Conservation (phyloP, 1,140 invertebrate genomes). For the Adoxophyes honmai region DNA sequence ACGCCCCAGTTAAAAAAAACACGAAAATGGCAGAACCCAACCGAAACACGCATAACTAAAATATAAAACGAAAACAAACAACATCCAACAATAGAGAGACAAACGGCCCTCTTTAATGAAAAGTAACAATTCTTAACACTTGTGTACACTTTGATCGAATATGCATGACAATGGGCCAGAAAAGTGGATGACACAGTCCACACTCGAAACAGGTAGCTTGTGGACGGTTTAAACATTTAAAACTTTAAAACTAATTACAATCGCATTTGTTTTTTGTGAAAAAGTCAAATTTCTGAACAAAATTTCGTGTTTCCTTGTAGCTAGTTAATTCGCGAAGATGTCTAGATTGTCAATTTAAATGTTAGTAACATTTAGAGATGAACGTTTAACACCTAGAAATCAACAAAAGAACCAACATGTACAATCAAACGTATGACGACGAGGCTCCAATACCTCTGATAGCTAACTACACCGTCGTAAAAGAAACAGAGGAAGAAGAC, state of each 20-base stretch:
- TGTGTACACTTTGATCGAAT: slow-evolving; percentile 73
- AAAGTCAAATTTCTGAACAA: too few species aligned
- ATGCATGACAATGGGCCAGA: slow-evolving; percentile 68
- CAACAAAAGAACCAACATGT: slow-evolving; percentile 35
- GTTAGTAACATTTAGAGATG: too few species aligned
- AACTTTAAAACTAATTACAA: background rate
- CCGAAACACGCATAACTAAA: background rate
- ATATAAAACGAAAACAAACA: slow-evolving; percentile 27
- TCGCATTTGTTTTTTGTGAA: too few species aligned
- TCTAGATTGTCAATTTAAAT: too few species aligned
- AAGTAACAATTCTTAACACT: slow-evolving; percentile 56
- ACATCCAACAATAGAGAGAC: slow-evolving; percentile 34
- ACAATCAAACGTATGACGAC: slow-evolving; percentile 53
- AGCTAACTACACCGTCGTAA: slow-evolving; percentile 56
- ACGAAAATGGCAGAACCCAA: too few species aligned
- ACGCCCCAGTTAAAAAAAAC: too few species aligned
- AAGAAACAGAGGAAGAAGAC: slow-evolving; percentile 49
- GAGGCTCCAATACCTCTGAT: slow-evolving; percentile 57
- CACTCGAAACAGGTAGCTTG: slow-evolving; percentile 39
- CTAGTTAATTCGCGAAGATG: too few species aligned
- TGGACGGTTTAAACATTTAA: slow-evolving; percentile 33
- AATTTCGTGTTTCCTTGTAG: too few species aligned
- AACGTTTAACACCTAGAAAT: too few species aligned
- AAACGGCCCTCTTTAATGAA: slow-evolving; percentile 38
- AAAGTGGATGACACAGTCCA: slow-evolving; percentile 64